Evolutionary conservation across 2,888 invertebrate species (phyloP), one percentile per base, ranked within the genome.

Genomic region (Tinea trinotella): DNA sequence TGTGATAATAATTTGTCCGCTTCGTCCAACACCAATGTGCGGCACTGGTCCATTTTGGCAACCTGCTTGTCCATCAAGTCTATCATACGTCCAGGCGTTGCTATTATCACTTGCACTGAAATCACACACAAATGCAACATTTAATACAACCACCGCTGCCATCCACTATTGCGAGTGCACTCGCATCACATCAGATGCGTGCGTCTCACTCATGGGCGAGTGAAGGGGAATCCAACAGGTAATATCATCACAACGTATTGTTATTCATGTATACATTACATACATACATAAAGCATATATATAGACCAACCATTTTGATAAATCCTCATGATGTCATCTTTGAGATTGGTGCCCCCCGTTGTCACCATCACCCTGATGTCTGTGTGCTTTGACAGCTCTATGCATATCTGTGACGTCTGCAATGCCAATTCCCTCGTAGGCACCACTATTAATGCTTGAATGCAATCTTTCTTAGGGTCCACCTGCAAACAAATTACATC

Each of bases 321-420:
- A 77, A 99, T 95, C 86, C 99, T 93, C 94, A 99, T 96, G 77
- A 99, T 99, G 85, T 99, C 99, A 86, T 99, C 99, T 75, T 98
- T 93, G 69, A 96, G 89, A 86, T 94, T 94, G 64, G 99, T 99
- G 67, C 99, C 99, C 74, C 99, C 99, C 63, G 99, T 99, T 66
- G 99, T 99, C 60, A 99, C 99, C 99, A 99, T 99, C 62, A 98
- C 96, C 79, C 98, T 95, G 69, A 97, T 92, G 74, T 96, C 93
- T 88, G 98, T 91, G 84, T 99, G 98, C 85, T 99, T 99, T 61
- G 98, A 95, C 70, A 99, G 89, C 84, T 99, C 99, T 79, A 98
- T 98, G 87, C 99, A 98, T 76, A 99, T 99, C 88, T 99, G 99
- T 88, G 98, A 98, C 73, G 99, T 99, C 86, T 99, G 99, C 68